Conservation (phyloP, 2,797 vertebrate species). For the Eurystomus glaucurus region DNA sequence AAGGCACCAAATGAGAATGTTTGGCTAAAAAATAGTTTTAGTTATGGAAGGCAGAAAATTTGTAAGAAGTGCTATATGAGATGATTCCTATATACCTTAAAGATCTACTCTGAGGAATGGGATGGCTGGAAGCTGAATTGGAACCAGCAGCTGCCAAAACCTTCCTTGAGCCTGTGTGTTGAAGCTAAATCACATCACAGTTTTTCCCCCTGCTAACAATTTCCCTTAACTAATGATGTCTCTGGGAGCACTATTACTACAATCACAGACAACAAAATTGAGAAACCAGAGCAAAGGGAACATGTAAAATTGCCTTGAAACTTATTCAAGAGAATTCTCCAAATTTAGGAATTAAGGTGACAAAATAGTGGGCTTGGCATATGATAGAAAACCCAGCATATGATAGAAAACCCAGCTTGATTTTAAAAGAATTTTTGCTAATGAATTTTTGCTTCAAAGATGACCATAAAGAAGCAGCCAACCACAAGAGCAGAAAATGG, state of each 20-base stretch:
- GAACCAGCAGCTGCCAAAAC: neutral
- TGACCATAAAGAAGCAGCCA: neutral
- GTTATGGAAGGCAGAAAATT: neutral
- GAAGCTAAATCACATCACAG: neutral
- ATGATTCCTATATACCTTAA: neutral
- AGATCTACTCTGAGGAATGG: neutral
- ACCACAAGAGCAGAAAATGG: neutral
- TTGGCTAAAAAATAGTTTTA: neutral
- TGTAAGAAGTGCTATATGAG: neutral
- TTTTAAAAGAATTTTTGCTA: neutral
- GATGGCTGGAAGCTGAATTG: neutral
- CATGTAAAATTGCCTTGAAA: neutral
- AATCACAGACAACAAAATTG: neutral
- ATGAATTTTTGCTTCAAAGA: neutral
- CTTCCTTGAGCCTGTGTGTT: neutral
- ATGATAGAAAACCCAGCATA: neutral
- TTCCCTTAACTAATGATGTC: neutral
- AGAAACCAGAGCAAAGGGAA: neutral
- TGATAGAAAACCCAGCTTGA: neutral
- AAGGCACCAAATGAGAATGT: neutral
- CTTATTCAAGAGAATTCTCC: neutral
- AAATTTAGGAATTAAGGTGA: neutral
- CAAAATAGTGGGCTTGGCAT: neutral
- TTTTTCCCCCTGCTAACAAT: neutral
- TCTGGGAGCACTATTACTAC: neutral